Percentiles rank a stretch among this genome's conserved stretches.
Conservation (phyloP, 2,113 vertebrate genomes). For the Chloroceryle aenea region DNA sequence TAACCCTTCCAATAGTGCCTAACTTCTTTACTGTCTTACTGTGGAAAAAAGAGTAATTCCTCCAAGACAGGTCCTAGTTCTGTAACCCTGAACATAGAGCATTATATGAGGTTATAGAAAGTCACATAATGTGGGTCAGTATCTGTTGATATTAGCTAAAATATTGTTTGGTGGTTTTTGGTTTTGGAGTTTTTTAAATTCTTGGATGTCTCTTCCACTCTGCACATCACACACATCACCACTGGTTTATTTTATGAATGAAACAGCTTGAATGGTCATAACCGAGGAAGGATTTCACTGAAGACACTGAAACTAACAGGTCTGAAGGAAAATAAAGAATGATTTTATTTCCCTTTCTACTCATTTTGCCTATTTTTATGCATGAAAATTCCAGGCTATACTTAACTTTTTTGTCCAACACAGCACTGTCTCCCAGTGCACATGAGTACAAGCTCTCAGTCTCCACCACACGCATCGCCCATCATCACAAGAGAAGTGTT, state of each 20-base stretch:
- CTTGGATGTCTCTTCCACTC: background rate
- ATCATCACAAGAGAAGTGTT: background rate
- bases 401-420: background rate
- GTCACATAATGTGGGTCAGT: background rate
- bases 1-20: background rate
- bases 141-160: background rate
- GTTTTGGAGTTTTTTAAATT: background rate
- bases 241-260: background rate
- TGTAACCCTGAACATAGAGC: background rate
- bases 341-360: background rate
- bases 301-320: background rate
- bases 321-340: background rate
- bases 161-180: background rate
- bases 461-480: background rate
- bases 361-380: background rate
- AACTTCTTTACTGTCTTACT: background rate
- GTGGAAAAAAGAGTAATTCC: background rate
- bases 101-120: background rate
- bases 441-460: background rate
- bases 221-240: rapidly evolving
- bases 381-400: background rate
- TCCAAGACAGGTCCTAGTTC: background rate
- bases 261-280: background rate
- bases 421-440: background rate
- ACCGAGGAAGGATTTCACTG: background rate